Conservation (phyloP, 2,113 vertebrate species). For the Xenopus borealis region DNA sequence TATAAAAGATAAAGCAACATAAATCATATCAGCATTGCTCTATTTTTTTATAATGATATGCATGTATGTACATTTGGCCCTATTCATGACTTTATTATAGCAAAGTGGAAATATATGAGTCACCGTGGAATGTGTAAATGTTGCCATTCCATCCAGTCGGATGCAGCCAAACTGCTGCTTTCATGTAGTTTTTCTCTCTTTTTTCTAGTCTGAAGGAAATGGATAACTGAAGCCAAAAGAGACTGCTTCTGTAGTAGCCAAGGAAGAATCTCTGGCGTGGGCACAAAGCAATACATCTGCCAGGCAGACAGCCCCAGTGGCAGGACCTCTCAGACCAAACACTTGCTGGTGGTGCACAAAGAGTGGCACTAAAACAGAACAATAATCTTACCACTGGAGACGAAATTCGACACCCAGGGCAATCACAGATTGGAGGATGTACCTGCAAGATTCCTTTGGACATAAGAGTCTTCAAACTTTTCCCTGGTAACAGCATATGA, state of each 20-base stretch:
- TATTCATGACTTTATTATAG: not conserved
- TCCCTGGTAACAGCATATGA: conserved; percentile 70
- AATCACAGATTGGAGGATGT: conserved; percentile 99
- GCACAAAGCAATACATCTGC: conserved; percentile 16
- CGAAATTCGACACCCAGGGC: conserved; percentile 98
- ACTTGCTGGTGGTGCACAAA: conserved; percentile 30
- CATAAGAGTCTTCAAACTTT: conserved; percentile 99
- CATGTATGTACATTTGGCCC: not conserved
- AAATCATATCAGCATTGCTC: not conserved
- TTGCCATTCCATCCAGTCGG: not conserved
- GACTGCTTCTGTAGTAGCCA: not conserved
- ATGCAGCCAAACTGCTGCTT: not conserved
- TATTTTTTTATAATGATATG: not conserved
- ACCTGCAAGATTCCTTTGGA: conserved; percentile 99
- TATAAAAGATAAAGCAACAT: not conserved
- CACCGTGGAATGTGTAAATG: not conserved
- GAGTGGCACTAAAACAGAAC: conserved; percentile 54
- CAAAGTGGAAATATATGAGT: not conserved
- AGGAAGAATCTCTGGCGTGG: not conserved
- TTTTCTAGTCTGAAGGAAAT: conserved; percentile 1
- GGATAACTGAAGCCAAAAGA: conserved; percentile 3
- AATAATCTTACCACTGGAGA: conserved; percentile 94
- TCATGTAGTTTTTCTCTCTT: not conserved
- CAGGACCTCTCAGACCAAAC: not conserved
- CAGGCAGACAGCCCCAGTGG: conserved; percentile 9